phyloP scores from a whole-genome alignment of 2,888 invertebrate genomes.

The Xestia c-nigrum region DNA sequence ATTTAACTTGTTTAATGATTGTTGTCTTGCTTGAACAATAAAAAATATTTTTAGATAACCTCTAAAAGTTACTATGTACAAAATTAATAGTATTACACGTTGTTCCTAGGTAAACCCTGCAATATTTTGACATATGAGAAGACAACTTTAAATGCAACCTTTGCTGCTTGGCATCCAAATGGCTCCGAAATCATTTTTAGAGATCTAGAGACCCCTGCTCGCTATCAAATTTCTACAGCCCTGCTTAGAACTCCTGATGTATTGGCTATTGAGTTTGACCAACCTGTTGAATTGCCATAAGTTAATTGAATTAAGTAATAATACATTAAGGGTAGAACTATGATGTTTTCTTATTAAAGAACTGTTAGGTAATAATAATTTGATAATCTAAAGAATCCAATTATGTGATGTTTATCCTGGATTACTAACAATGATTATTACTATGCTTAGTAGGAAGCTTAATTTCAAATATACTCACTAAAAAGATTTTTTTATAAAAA shows the following conservation, averaged over 20 bases:
- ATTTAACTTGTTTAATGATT: neutral
- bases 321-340: neutral
- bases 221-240: slow-evolving; percentile 76
- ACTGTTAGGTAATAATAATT: neutral
- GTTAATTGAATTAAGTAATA: neutral
- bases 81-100: neutral
- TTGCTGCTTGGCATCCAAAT: slow-evolving; percentile 81
- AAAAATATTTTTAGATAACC: neutral
- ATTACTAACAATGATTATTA: neutral
- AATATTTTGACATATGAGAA: slow-evolving; percentile 82
- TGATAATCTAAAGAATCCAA: neutral
- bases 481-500: neutral
- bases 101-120: slow-evolving; percentile 79
- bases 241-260: slow-evolving; percentile 82
- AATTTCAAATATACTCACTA: neutral
- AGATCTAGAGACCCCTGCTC: slow-evolving; percentile 80
- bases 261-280: slow-evolving; percentile 80
- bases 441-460: neutral
- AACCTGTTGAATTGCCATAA: slow-evolving; percentile 59
- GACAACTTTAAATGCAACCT: slow-evolving; percentile 77
- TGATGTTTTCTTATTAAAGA: slow-evolving; percentile 5
- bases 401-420: neutral
- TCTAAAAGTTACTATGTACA: neutral
- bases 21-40: neutral
- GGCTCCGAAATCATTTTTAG: slow-evolving; percentile 79